phyloP scores from a whole-genome alignment of 2,797 vertebrate species.

The Lagodon rhomboides region DNA sequence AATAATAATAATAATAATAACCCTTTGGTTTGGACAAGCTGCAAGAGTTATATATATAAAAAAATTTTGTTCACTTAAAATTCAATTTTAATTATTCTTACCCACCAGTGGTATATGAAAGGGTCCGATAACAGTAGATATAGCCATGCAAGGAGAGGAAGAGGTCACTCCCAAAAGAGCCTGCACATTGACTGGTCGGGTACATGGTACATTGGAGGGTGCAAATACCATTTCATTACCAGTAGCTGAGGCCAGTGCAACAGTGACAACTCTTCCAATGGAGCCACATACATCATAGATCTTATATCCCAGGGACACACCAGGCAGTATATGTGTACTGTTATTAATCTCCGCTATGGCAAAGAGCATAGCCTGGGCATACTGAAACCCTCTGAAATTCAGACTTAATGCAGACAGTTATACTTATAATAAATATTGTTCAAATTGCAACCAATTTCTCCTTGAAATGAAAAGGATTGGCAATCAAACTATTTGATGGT shows the following conservation, averaged over 20 bases:
- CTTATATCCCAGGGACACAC: neutral
- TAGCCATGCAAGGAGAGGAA: neutral
- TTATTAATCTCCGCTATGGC: conserved; percentile 56
- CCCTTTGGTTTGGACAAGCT: too few species aligned
- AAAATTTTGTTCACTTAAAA: neutral
- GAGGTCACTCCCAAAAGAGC: neutral
- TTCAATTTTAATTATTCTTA: neutral
- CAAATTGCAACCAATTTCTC: too few species aligned
- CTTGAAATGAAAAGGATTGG: too few species aligned
- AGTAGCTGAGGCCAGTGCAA: neutral
- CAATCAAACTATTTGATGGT: too few species aligned
- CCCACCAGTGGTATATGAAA: neutral
- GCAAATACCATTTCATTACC: neutral
- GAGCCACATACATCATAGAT: neutral
- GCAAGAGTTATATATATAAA: neutral
- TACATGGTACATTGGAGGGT: neutral
- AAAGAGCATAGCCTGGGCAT: conserved; percentile 71
- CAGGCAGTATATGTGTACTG: neutral
- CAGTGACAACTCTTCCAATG: neutral
- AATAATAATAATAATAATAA: too few species aligned
- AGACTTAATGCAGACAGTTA: neutral
- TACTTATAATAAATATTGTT: too few species aligned
- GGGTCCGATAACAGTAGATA: neutral
- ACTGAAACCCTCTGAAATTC: neutral
- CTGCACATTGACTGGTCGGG: neutral